phyloP scores from a whole-genome alignment of 2,888 invertebrate genomes.

The Ornithoptera alexandrae region DNA sequence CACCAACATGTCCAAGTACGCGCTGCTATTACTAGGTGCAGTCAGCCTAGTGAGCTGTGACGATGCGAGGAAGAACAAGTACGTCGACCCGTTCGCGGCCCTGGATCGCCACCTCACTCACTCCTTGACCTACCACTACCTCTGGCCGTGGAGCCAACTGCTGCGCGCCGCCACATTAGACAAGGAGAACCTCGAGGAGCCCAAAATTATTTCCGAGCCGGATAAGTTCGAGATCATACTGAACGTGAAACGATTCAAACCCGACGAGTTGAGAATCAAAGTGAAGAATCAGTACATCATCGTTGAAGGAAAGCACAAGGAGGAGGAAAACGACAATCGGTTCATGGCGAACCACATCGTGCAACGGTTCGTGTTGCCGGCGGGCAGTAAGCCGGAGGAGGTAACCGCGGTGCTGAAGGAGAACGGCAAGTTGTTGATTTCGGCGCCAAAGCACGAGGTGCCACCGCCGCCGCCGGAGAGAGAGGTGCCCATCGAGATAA shows the following conservation, averaged over 20 bases:
- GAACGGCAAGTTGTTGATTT: slow-evolving; percentile 57
- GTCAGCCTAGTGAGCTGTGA: slow-evolving; percentile 47
- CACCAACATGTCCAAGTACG: slow-evolving; percentile 57
- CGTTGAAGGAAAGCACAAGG: slow-evolving; percentile 65
- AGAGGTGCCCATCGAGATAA: slow-evolving; percentile 64
- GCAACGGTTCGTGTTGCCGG: slow-evolving; percentile 64
- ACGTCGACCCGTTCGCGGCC: slow-evolving; percentile 61
- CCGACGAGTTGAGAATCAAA: slow-evolving; percentile 65
- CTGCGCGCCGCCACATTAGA: slow-evolving; percentile 59
- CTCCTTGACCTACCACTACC: slow-evolving; percentile 60
- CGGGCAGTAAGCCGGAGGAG: slow-evolving; percentile 65
- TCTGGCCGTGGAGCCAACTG: slow-evolving; percentile 72
- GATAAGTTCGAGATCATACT: slow-evolving; percentile 60
- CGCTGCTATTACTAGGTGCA: slow-evolving; percentile 50
- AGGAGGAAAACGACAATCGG: slow-evolving; percentile 48
- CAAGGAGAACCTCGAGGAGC: slow-evolving; percentile 60
- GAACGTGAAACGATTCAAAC: slow-evolving; percentile 62
- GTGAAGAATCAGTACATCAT: slow-evolving; percentile 67
- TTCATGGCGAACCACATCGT: slow-evolving; percentile 68
- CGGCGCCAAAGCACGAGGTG: slow-evolving; percentile 65
- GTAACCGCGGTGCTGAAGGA: slow-evolving; percentile 63
- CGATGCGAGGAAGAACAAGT: slow-evolving; percentile 45
- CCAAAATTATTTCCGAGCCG: slow-evolving; percentile 60
- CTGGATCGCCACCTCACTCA: slow-evolving; percentile 65
- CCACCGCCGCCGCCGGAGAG: slow-evolving; percentile 68